phyloP scores from a whole-genome alignment of 2,888 invertebrate species.

The Drosophila robusta region DNA sequence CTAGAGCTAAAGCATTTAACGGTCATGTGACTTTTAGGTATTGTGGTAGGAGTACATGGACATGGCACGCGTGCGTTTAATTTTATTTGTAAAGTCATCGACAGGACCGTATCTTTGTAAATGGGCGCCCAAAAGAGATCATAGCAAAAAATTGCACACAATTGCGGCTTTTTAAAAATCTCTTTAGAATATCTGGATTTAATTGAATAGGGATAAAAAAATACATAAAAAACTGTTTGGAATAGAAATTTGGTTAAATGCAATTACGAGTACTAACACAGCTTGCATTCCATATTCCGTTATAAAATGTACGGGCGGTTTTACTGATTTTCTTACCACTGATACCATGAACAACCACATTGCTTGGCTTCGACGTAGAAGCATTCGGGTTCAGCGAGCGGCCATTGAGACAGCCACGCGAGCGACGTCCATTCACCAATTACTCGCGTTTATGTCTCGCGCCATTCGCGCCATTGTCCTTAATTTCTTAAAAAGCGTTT shows the following conservation, averaged over 20 bases:
- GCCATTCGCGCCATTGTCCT: slow-evolving; percentile 69
- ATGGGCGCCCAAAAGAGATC: not conserved
- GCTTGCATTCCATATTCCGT: too few relatives aligned
- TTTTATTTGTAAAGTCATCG: slow-evolving; percentile 51
- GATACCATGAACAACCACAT: not conserved
- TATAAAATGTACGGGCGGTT: not conserved
- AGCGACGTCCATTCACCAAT: slow-evolving; percentile 71
- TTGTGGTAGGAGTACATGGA: slow-evolving; percentile 6
- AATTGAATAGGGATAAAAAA: too few relatives aligned
- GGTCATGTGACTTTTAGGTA: slow-evolving; percentile 51
- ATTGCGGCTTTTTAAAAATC: too few relatives aligned
- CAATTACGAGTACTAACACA: too few relatives aligned
- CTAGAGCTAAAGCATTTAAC: slow-evolving; percentile 56
- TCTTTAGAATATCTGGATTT: too few relatives aligned
- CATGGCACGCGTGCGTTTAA: slow-evolving; percentile 44
- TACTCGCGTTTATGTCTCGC: slow-evolving; percentile 66
- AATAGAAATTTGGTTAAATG: too few relatives aligned
- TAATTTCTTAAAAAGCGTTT: slow-evolving; percentile 81
- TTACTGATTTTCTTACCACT: not conserved
- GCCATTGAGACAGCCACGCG: slow-evolving; percentile 7
- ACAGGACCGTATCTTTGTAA: slow-evolving; percentile 46
- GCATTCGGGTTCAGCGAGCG: slow-evolving; percentile 22
- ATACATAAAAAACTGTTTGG: too few relatives aligned
- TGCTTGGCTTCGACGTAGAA: not conserved
- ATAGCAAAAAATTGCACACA: not conserved